Conservation (phyloP, 2,797 vertebrate species). For the Anisognathus igniventris region DNA sequence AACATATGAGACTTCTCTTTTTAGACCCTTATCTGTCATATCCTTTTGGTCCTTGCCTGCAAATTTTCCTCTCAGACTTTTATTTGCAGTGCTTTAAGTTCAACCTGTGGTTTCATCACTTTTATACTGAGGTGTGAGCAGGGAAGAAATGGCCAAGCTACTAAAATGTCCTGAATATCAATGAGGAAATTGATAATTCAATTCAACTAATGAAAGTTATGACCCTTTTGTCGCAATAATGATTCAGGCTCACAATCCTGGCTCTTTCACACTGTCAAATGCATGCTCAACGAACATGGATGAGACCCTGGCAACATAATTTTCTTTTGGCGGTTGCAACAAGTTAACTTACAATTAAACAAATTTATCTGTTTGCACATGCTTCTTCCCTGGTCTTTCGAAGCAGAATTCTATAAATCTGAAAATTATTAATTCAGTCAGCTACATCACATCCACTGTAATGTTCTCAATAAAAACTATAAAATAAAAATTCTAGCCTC, state of each 20-base stretch:
- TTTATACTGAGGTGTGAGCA: neutral
- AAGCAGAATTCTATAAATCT: neutral
- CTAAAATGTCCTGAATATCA: neutral
- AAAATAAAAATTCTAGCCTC: neutral
- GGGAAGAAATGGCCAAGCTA: neutral
- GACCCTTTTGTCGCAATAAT: neutral
- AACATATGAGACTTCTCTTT: neutral
- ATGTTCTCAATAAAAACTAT: neutral
- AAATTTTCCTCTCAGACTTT: neutral
- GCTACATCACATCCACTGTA: neutral
- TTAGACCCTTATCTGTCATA: neutral
- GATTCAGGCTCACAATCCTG: neutral
- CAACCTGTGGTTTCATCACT: neutral
- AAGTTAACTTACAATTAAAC: neutral
- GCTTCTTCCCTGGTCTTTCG: neutral
- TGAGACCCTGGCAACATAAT: neutral
- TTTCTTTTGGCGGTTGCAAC: neutral
- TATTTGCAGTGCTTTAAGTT: neutral
- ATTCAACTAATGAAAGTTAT: neutral
- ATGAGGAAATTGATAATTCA: neutral
- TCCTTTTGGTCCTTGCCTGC: neutral
- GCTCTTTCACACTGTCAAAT: neutral
- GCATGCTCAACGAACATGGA: neutral
- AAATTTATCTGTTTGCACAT: neutral
- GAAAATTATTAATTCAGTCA: neutral